Evolutionary conservation across 2,113 vertebrate genomes (phyloP).

Genomic region (Onychorhynchus coronatus): DNA sequence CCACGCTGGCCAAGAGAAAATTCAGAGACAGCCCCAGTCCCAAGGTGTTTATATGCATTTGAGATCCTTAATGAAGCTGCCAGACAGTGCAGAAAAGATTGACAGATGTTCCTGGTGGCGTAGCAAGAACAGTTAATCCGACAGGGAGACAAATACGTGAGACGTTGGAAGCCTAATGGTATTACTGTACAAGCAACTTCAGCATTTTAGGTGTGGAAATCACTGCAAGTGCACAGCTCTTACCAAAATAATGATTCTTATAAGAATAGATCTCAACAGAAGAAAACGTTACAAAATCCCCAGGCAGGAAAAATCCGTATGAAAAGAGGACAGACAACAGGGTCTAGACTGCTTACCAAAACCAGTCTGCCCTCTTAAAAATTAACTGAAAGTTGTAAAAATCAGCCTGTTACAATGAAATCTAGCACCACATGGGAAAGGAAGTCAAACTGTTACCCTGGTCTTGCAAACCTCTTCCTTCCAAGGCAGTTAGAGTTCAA

Average conservation of each 20-base stretch:
- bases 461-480: not conserved
- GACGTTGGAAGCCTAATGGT: not conserved
- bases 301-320: not conserved
- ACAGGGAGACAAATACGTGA: not conserved
- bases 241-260: not conserved
- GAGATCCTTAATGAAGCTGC: slow-evolving; percentile 35
- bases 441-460: not conserved
- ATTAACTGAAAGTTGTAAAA: not conserved
- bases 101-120: slow-evolving; percentile 27
- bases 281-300: not conserved
- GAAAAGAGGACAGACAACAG: not conserved
- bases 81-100: slow-evolving; percentile 1
- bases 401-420: not conserved
- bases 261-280: not conserved
- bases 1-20: not conserved
- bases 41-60: slow-evolving; percentile 5
- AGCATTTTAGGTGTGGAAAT: not conserved
- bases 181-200: not conserved
- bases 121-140: slow-evolving; percentile 25
- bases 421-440: not conserved
- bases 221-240: not conserved
- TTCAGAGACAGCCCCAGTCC: not conserved
- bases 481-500: not conserved
- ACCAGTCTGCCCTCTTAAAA: not conserved
- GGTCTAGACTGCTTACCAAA: not conserved